phyloP scores from a whole-genome alignment of 2,888 invertebrate species.

The Tenthredo mesomela region DNA sequence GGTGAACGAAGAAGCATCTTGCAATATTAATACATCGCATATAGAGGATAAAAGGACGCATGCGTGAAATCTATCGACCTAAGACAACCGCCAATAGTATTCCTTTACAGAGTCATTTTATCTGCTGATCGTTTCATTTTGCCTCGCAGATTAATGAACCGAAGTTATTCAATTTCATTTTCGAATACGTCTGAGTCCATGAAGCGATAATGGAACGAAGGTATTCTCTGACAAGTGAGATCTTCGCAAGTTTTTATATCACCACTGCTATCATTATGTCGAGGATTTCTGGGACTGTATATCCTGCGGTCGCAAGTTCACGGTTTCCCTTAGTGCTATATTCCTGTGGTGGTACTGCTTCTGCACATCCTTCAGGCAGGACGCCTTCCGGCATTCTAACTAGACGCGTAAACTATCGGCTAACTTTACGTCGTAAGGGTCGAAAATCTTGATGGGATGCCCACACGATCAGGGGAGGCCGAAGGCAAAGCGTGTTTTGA shows the following conservation, averaged over 20 bases:
- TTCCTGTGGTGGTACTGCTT: not conserved
- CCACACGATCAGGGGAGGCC: not conserved
- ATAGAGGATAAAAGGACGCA: constrained; percentile 1
- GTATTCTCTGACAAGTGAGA: not conserved
- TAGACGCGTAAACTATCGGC: not conserved
- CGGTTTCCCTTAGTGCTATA: not conserved
- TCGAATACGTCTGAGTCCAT: not conserved
- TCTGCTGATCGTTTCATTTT: not conserved
- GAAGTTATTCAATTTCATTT: not conserved
- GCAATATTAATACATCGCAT: constrained; percentile 26
- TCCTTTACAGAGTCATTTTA: not conserved
- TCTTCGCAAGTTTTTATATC: not conserved
- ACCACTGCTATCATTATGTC: not conserved
- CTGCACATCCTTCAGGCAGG: not conserved
- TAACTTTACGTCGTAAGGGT: constrained; percentile 9
- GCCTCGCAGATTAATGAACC: not conserved
- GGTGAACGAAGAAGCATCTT: constrained; percentile 15
- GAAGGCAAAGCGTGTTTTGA: not conserved
- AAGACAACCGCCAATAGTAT: not conserved
- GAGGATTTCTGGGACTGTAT: not conserved
- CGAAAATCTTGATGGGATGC: not conserved
- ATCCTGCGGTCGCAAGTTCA: not conserved
- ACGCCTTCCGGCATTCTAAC: not conserved
- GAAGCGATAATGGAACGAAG: not conserved
- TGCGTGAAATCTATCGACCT: constrained; percentile 32